Conservation (phyloP, 2,113 vertebrate genomes). For the Chaetorhynchus papuensis region DNA sequence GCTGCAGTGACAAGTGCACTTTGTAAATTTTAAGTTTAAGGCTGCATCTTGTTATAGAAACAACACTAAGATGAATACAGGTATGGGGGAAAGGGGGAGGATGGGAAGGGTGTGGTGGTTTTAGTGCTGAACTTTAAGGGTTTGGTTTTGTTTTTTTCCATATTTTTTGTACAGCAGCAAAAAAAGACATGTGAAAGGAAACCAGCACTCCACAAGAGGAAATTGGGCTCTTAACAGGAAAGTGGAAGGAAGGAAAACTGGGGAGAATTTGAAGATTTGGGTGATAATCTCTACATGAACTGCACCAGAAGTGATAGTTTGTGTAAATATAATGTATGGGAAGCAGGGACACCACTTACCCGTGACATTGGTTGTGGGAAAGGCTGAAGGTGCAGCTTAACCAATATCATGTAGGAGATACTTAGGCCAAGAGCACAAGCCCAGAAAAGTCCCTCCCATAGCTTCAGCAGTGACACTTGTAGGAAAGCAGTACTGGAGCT, state of each 20-base stretch:
- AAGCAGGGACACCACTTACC: background rate
- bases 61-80: background rate
- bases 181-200: background rate
- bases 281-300: background rate
- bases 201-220: background rate
- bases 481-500: background rate
- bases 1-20: background rate
- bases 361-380: background rate
- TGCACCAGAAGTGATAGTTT: background rate
- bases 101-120: background rate
- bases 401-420: fast-evolving
- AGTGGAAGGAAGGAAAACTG: background rate
- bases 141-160: background rate
- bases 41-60: background rate
- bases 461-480: background rate
- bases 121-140: background rate
- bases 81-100: background rate
- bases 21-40: background rate
- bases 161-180: background rate
- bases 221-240: background rate
- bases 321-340: too few species aligned
- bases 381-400: background rate
- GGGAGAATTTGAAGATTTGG: background rate
- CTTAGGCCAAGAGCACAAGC: background rate
- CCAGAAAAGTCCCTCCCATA: background rate